These are phyloP conservation scores for Graptemys geographica DNA, from an alignment of 2,797 vertebrate species.

Conservation along the genomic window DNA sequence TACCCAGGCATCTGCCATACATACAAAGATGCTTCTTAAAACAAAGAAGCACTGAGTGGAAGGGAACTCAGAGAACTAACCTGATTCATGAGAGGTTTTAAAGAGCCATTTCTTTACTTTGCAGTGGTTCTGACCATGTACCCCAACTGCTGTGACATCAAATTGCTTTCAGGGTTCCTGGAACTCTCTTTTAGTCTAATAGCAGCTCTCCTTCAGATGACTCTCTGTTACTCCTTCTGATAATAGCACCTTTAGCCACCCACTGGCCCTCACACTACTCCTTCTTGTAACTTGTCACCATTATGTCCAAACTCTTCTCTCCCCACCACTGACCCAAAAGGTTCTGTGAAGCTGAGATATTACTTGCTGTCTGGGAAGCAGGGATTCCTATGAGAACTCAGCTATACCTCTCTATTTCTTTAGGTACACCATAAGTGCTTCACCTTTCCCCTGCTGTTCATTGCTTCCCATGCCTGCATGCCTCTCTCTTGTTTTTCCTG, in stretches of 20 bases:
- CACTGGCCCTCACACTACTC: neutral
- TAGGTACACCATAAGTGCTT: neutral
- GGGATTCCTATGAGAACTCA: neutral
- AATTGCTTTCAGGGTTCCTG: neutral
- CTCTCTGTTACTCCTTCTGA: neutral
- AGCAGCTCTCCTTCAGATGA: neutral
- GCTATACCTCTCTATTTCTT: neutral
- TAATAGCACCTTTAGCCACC: neutral
- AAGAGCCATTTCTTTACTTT: neutral
- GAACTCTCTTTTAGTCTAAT: neutral
- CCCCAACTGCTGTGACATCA: neutral
- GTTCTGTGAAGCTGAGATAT: neutral
- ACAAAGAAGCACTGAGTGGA: neutral
- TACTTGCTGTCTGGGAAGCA: neutral
- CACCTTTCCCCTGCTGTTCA: neutral
- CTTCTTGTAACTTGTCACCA: rapidly evolving
- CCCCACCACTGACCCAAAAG: neutral
- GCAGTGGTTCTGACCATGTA: neutral
- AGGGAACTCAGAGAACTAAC: neutral
- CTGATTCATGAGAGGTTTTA: rapidly evolving
- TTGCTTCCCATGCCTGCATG: neutral
- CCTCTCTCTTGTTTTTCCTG: neutral
- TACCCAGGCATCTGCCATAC: neutral
- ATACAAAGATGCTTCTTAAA: neutral
- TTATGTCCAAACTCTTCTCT: neutral